Conservation (phyloP, 2,888 invertebrate genomes). For the Pyrrhia umbra region DNA sequence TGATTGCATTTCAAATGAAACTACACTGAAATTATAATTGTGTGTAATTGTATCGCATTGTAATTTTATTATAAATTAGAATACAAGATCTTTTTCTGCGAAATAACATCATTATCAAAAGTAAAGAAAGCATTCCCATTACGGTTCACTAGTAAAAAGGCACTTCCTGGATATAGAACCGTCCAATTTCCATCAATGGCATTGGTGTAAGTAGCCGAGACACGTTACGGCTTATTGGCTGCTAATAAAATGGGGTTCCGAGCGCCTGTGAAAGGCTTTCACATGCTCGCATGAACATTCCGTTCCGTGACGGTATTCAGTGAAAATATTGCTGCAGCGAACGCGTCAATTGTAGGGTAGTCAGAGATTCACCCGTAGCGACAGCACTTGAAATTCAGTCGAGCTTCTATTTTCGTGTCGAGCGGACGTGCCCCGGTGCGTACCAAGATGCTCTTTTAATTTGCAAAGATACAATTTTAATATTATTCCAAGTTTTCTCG, state of each 20-base stretch:
- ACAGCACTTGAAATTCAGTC: conserved; percentile 63
- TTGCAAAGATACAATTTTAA: conserved; percentile 38
- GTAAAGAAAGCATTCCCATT: conserved; percentile 10
- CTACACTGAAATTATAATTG: not conserved
- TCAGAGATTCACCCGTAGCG: conserved; percentile 42
- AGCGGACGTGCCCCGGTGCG: conserved; percentile 62
- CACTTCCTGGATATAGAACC: conserved; percentile 44
- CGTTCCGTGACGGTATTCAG: conserved; percentile 71
- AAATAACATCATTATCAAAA: conserved; percentile 14
- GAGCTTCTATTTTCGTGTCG: conserved; percentile 59
- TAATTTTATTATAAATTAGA: not conserved
- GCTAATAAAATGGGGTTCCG: conserved; percentile 75
- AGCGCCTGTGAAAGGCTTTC: conserved; percentile 67
- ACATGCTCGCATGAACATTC: conserved; percentile 72
- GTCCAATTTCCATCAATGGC: conserved; percentile 56
- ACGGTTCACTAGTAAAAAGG: conserved; percentile 30
- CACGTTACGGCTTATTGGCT: conserved; percentile 70
- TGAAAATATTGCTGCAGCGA: conserved; percentile 63
- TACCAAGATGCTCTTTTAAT: conserved; percentile 45
- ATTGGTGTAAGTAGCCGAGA: conserved; percentile 48
- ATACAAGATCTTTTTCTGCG: not conserved
- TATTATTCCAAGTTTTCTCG: conserved; percentile 29
- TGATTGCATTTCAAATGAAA: conserved; percentile 16
- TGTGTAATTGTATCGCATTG: conserved; percentile 23
- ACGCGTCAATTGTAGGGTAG: conserved; percentile 69